Conservation (phyloP, 1,140 invertebrate genomes). For the Anadara kagoshimensis region DNA sequence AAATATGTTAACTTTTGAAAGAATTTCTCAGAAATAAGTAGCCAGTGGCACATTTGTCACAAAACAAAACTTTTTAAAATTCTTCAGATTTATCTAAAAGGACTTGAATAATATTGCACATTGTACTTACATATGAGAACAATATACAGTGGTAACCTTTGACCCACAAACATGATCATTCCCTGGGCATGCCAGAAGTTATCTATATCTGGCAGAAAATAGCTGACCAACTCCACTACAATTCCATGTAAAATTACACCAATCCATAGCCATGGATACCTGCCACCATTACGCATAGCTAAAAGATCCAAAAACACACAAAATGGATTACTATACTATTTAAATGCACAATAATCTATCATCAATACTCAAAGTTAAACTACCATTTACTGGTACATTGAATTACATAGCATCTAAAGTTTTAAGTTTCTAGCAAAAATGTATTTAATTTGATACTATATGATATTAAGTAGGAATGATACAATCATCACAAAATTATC, state of each 20-base stretch:
- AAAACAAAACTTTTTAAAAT: too few relatives aligned
- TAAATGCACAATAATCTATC: background rate
- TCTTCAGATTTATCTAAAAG: background rate
- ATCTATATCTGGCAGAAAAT: conserved; percentile 79
- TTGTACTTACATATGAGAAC: conserved; percentile 81
- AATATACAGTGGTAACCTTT: conserved; percentile 82
- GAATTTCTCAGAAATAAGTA: too few relatives aligned
- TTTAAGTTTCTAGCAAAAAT: too few relatives aligned
- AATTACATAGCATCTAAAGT: too few relatives aligned
- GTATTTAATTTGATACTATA: too few relatives aligned
- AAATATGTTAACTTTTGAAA: too few relatives aligned
- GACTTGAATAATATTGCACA: background rate
- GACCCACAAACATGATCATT: conserved; percentile 81
- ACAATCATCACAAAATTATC: too few relatives aligned
- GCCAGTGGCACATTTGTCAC: too few relatives aligned
- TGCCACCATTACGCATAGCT: conserved; percentile 81
- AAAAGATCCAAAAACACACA: conserved; percentile 44
- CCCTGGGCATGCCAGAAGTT: conserved; percentile 88
- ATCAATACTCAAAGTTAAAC: too few relatives aligned
- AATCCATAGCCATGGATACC: conserved; percentile 83
- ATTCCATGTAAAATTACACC: conserved; percentile 81
- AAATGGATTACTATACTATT: background rate
- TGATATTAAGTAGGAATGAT: too few relatives aligned
- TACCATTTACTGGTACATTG: too few relatives aligned
- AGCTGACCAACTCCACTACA: conserved; percentile 79